Base-by-base conservation (phyloP, 2,888 invertebrate genomes). In the Gandaritis pyraliata region DNA sequence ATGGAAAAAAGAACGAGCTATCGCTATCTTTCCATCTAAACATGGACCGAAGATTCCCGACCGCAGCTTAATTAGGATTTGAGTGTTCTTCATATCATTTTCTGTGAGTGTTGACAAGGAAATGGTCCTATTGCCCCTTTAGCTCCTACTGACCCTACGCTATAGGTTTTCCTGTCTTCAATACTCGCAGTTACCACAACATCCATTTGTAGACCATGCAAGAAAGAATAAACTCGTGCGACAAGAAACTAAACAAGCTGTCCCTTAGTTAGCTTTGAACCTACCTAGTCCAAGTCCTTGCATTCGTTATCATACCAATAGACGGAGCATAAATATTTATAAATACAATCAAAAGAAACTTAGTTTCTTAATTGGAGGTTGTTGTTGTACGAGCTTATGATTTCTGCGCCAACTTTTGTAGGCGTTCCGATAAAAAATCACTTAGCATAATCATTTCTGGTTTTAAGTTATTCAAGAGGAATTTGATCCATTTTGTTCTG, bases 231-330 rank as follows among this genome's bases (percentile, higher is more conserved):
- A 8, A 1, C 10, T 33, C 33, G 33, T 29, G 2, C 2, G 29
- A 29, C 6, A 29, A 4, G 29, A 33, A 10, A 8, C 0, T 33
- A 33, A 33, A 7, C 36, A n/a, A 59, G 55, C 63, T 55, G 38
- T 50, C 1, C 15, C 16, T 2, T 6, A 6, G 8, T 49, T n/a
- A 38, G 15, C 48, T 52, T 7, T 53, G n/a, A 39, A 36, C 38
- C 41, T 45, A 29, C 15, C 49, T 48, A 46, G 48, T 52, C 49
- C 59, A 56, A 59, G 69, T 66, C 64, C 69, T 68, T 72, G 82
- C 79, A 81, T 82, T 80, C 78, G 75, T 82, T 82, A 80, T 50
- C 78, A 80, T 80, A 80, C 65, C 75, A 81, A 78, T 76, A 73
- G 68, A 67, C 71, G 50, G 54, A 47, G 57, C 50, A 72, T 77